A percentile compares a stretch with the other conserved stretches of the same genome.
These are phyloP conservation scores for Philaenus spumarius DNA, from an alignment of 1,140 invertebrate genomes.

Conservation along the genomic window DNA sequence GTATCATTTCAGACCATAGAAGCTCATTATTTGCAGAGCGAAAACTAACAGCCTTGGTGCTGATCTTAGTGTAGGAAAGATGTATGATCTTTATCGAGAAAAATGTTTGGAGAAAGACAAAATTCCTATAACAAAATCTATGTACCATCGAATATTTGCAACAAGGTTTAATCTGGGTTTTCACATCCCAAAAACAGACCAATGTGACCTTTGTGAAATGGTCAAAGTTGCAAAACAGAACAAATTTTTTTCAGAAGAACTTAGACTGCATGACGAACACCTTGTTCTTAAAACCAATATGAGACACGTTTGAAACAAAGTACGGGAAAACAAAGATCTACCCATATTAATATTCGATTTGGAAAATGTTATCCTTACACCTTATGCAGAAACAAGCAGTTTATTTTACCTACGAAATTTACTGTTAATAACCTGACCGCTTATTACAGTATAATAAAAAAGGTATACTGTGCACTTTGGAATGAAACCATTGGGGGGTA, in stretches of 20 bases:
- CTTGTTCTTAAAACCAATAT: constrained; percentile 6
- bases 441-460: no score
- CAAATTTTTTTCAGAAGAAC: not conserved
- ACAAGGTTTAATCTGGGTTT: constrained; percentile 13
- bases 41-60: not conserved
- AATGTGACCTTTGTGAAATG: constrained; percentile 12
- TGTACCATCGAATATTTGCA: no score
- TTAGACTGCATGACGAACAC: not conserved
- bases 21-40: not conserved
- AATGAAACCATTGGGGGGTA: no score
- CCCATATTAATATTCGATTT: not conserved
- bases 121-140: not conserved
- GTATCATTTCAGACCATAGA: not conserved
- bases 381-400: not conserved
- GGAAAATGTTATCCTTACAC: constrained; percentile 11
- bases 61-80: not conserved
- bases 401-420: no score
- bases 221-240: constrained; percentile 5
- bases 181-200: constrained; percentile 14
- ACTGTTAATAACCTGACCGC: no score
- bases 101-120: not conserved
- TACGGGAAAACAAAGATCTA: constrained; percentile 1
- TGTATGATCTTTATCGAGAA: not conserved
- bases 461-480: no score
- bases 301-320: constrained; percentile 3